Base-by-base conservation (phyloP, 2,797 vertebrate species). In the Semotilus atromaculatus region DNA sequence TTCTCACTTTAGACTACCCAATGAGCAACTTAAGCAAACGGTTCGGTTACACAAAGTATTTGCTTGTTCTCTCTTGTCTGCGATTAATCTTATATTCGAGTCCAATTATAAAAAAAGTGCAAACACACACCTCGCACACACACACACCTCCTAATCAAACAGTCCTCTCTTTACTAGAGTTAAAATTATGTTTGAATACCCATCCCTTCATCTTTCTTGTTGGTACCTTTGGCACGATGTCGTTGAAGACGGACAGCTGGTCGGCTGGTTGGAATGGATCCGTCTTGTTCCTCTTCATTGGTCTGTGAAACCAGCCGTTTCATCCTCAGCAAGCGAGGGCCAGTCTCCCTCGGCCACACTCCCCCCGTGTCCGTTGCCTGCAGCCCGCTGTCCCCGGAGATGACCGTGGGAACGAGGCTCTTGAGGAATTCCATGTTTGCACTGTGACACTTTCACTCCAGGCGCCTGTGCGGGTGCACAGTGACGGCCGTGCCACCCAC, bases 401-500 rank as follows among this genome's bases (percentile, higher is more conserved):
- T 91, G 45, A 90, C 91, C 1, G 93, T 86, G 34, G 97, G 97
- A 87, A 98, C 96, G 1, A 97, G 96, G 94, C 96, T 97, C 93
- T 95, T 99, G 77, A 99, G 93, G 92, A 99, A 98, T 60, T 98
- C 97, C 97, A 99, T 99, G 72, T 86, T 88, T 60, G 3, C 31
- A 71, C 73, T 85, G 73, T 40, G 51, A 68, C 87, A 86, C 79
- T 81, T 81, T 87, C 53, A 79, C 68, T 85, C 76, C 58, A 55
- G 45, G 67, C 26, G 78, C 87, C 90, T 81, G 87, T 85, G 89
- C 88, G 34, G 80, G 86, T 70, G 71, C 53, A 71, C 79, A 55
- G 83, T 90, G 90, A 79, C 86, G 74, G 18, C 21, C 58, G 73
- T 78, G 29, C 67, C 43, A 77, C 86, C 34, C 75, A 51, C 81